These are phyloP conservation scores for Bombus cullumanus DNA, from an alignment of 1,140 invertebrate genomes.

Conservation along the genomic window DNA sequence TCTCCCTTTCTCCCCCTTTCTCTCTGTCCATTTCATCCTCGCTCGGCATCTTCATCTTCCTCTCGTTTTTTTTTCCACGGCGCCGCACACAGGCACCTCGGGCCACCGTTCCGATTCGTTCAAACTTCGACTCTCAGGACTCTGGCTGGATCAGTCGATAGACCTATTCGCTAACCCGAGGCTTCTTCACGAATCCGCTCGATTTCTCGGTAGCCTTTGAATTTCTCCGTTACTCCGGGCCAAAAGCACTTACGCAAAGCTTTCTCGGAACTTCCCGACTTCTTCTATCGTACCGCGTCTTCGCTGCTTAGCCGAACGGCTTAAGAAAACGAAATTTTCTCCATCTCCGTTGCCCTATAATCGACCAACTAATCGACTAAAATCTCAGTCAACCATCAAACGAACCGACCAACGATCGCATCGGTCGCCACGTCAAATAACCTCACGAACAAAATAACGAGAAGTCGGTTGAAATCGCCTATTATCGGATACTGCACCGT, in stretches of 20 bases:
- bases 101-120: background rate
- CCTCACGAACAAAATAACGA: background rate
- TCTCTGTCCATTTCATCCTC: constrained; percentile 36
- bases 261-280: background rate
- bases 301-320: background rate
- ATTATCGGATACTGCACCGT: background rate
- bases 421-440: background rate
- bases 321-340: constrained; percentile 11
- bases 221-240: background rate
- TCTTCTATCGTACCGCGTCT: background rate
- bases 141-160: constrained; percentile 10
- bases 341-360: background rate
- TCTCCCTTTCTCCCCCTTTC: background rate
- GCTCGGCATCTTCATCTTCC: constrained; percentile 43
- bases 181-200: constrained; percentile 5
- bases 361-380: background rate
- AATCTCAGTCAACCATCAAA: background rate
- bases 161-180: constrained; percentile 5
- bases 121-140: background rate
- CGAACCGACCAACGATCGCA: background rate
- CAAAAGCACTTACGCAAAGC: constrained; percentile 9
- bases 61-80: constrained; percentile 27
- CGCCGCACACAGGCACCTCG: background rate
- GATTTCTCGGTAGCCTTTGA: constrained; percentile 31
- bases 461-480: background rate